Percentiles rank a stretch among this genome's conserved stretches.
Conservation (phyloP, 2,113 vertebrate genomes). For the Heterochromis multidens region DNA sequence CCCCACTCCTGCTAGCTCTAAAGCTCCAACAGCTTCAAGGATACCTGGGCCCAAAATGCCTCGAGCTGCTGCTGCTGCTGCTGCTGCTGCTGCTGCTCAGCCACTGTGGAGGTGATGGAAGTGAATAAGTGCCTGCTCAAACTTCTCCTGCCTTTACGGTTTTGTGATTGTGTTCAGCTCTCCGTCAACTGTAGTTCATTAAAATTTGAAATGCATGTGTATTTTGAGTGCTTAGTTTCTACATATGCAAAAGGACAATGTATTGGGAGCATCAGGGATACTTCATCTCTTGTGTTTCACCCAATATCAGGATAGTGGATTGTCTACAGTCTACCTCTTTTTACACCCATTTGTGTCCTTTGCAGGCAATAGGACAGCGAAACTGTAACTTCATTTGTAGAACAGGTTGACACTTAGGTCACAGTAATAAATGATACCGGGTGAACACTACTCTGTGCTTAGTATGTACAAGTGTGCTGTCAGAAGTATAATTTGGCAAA, state of each 20-base stretch:
- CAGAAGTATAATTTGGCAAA: background rate
- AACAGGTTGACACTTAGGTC: background rate
- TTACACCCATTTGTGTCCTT: conserved; percentile 52
- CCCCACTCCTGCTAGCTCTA: conserved; percentile 35
- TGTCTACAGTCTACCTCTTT: conserved; percentile 71
- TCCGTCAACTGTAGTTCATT: background rate
- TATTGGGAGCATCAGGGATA: background rate
- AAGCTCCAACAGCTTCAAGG: conserved; percentile 52
- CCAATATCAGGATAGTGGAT: conserved; percentile 12
- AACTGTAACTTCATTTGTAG: background rate
- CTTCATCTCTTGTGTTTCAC: background rate
- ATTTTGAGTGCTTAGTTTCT: background rate
- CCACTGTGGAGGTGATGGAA: conserved; percentile 72
- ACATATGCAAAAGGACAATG: background rate
- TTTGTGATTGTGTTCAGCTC: background rate
- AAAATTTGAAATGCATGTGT: background rate
- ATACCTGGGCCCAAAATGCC: conserved; percentile 68
- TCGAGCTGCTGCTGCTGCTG: conserved; percentile 24
- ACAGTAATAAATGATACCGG: background rate
- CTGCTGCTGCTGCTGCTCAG: conserved; percentile 15
- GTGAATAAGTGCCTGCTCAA: background rate
- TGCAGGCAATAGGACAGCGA: conserved; percentile 68
- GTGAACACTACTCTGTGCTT: background rate
- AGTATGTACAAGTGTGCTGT: background rate
- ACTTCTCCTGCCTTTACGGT: background rate